phyloP scores from a whole-genome alignment of 1,140 invertebrate species.

The Teleogryllus occipitalis region DNA sequence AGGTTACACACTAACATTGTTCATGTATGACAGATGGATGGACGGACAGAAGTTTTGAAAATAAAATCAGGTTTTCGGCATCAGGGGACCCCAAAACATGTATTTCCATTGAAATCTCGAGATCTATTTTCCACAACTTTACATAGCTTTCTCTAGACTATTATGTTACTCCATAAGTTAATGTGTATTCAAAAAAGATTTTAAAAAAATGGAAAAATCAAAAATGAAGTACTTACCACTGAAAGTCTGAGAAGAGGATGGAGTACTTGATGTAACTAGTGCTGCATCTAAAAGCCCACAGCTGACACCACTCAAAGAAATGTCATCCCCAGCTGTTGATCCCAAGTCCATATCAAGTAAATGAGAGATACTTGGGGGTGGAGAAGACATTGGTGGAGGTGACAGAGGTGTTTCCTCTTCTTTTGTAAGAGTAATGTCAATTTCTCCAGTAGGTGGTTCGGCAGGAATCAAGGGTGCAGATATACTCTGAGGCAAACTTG shows the following conservation, averaged over 20 bases:
- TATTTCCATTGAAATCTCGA: too few relatives aligned
- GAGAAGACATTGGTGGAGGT: neutral
- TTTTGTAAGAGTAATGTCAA: neutral
- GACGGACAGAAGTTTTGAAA: too few relatives aligned
- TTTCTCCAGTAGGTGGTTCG: neutral
- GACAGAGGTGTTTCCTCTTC: neutral
- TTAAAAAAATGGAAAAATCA: neutral
- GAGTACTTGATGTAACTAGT: neutral
- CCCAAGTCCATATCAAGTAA: conserved; percentile 29
- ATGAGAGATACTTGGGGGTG: conserved; percentile 30
- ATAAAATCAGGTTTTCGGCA: too few relatives aligned
- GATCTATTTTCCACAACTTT: too few relatives aligned
- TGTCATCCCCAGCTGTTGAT: neutral
- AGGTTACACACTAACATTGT: too few relatives aligned
- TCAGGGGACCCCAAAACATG: too few relatives aligned
- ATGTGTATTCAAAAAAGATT: too few relatives aligned
- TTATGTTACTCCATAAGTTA: too few relatives aligned
- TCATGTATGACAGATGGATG: too few relatives aligned
- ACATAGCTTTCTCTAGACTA: too few relatives aligned
- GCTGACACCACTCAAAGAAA: conserved; percentile 22
- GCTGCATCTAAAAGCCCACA: conserved; percentile 22
- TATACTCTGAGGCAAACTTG: neutral
- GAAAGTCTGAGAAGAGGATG: conserved; percentile 14
- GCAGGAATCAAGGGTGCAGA: neutral
- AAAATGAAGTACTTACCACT: neutral